Conservation (phyloP, 2,797 vertebrate genomes). For the Mormyrus hasselquistii region DNA sequence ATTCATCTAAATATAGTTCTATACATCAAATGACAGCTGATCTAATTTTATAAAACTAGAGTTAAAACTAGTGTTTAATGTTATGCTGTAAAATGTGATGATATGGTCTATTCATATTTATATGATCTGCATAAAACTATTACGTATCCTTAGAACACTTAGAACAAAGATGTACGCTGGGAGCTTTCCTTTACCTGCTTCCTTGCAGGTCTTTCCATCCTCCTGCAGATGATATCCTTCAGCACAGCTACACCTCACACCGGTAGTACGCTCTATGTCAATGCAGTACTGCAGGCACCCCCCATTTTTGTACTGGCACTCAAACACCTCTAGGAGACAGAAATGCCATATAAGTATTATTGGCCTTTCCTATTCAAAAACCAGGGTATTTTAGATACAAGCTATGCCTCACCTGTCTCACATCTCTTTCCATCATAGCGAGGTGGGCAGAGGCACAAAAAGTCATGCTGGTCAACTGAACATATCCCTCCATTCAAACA, state of each 20-base stretch:
- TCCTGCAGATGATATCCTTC: constrained; percentile 58
- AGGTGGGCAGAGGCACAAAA: constrained; percentile 69
- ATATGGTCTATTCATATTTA: background rate
- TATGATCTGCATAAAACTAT: background rate
- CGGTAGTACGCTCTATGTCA: constrained; percentile 39
- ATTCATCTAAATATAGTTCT: background rate
- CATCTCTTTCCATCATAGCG: constrained; percentile 61
- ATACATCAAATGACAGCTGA: background rate
- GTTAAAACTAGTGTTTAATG: background rate
- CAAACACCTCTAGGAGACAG: constrained; percentile 47
- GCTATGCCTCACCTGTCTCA: constrained; percentile 53
- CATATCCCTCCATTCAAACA: constrained; percentile 75
- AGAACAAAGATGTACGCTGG: background rate
- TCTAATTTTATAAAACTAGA: background rate
- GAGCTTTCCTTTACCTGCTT: constrained; percentile 48
- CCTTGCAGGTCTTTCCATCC: constrained; percentile 55
- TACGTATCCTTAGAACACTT: background rate
- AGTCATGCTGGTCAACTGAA: constrained; percentile 47
- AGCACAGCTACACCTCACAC: constrained; percentile 65
- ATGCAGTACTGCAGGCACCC: constrained; percentile 75
- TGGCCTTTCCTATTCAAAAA: background rate
- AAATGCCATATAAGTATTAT: background rate
- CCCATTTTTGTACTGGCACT: constrained; percentile 69
- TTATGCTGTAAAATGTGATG: background rate
- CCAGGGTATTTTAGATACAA: background rate